Evolutionary conservation across 53 echinoderm and acorn worm species (phyloP), one percentile per base, ranked within the genome.

Genomic region (Henricia sp.): DNA sequence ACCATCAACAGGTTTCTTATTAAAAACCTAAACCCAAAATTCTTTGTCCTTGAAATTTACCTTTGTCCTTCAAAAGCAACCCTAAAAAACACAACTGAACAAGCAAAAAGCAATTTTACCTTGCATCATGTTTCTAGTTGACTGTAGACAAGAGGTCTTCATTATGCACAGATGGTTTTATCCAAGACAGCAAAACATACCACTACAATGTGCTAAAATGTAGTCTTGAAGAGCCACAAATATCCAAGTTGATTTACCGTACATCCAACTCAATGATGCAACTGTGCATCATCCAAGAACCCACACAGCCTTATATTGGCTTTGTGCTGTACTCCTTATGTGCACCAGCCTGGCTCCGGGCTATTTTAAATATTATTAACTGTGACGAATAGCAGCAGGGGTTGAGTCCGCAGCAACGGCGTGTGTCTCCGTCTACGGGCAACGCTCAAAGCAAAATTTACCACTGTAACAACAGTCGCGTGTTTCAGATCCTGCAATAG

Each of bases 331-430:
- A 13, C 3, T 9, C 35, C 30, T 46, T 46, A 10, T 46, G 8
- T 32, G 37, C 38, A 55, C 59, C 76, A 76, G 76, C 46, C 76
- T 36, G 41, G 43, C 76, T 40, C 60, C 39, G 59, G 76, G 76
- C 76, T 42, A 76, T 59, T 58, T 59, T 41, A 76, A 76, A 76
- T 76, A 76, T 76, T 76, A 39, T 59, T 59, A 41, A 13, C 59
- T 59, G 59, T 56, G 76, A 76, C 23, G 21, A 55, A 76, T 40
- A 41, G 76, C 25, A 36, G 74, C 54, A n/a, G 74, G 54, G 24
- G 57, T n/a, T 5, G 76, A 76, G 76, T 76, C 58, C 42, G 58
- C 57, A 40, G 26, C 76, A 39, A n/a, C 39, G 41, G 43, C 68
- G 24, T 0, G 28, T 40, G 52, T 54, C 52, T 52, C 72, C 14